Evolutionary conservation across 2,113 vertebrate genomes (phyloP).

Genomic region (Cephalopholis sonnerati): DNA sequence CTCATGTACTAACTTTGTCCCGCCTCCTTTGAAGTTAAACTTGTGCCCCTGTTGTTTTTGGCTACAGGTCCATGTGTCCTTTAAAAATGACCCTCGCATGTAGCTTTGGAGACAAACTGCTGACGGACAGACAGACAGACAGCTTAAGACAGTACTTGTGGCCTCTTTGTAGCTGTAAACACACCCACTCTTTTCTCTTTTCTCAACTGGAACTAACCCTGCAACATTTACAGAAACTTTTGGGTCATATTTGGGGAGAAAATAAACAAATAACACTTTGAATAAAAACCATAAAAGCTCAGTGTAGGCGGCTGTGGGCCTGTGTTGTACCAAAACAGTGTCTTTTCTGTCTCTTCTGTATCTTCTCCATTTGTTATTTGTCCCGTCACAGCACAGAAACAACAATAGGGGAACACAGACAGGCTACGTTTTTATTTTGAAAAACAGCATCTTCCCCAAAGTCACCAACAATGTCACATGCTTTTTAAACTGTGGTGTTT

Average conservation of each 20-base stretch:
- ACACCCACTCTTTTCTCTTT: neutral
- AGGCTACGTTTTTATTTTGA: neutral
- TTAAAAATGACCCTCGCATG: neutral
- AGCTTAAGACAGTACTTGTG: neutral
- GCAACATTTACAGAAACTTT: conserved; percentile 11
- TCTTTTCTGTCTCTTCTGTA: neutral
- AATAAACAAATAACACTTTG: conserved; percentile 8
- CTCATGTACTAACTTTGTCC: too few relatives aligned
- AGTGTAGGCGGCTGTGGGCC: neutral
- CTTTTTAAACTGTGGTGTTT: conserved; percentile 10
- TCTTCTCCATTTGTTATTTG: conserved; percentile 19
- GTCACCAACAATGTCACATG: conserved; percentile 9
- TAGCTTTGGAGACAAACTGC: neutral
- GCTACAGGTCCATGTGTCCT: neutral
- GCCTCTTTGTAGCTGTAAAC: neutral
- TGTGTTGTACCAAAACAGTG: neutral
- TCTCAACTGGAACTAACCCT: neutral
- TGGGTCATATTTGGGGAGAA: neutral
- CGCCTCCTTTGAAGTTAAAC: too few relatives aligned
- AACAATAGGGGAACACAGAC: conserved; percentile 12
- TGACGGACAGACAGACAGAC: neutral
- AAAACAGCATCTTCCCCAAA: neutral
- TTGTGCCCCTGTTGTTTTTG: neutral
- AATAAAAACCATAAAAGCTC: conserved; percentile 13
- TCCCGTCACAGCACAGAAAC: neutral